Evolutionary conservation across 1,140 invertebrate genomes (phyloP).

Genomic region (Ceratoteleas bidentatus): DNA sequence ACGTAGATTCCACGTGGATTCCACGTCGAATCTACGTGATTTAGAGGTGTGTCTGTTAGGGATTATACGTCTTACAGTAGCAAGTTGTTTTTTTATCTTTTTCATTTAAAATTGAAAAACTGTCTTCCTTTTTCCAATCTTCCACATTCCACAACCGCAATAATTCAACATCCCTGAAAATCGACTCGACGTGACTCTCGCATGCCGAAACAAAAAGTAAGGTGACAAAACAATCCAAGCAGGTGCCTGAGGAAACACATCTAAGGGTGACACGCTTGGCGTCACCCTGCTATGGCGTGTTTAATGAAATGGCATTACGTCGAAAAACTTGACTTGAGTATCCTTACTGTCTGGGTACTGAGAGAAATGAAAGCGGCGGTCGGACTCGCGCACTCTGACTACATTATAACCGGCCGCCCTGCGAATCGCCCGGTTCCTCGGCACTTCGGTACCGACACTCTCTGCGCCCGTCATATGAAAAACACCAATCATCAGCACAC

Average conservation of each 20-base stretch:
- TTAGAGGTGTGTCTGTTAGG: no score
- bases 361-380: slow-evolving; percentile 80
- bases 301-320: slow-evolving; percentile 38
- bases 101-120: no score
- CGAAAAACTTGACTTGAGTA: slow-evolving; percentile 63
- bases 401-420: slow-evolving; percentile 80
- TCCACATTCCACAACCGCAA: no score
- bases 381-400: slow-evolving; percentile 79
- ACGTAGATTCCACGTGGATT: no score
- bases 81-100: no score
- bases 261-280: slow-evolving; percentile 52
- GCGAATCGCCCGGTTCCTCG: slow-evolving; percentile 76
- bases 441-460: slow-evolving; percentile 69
- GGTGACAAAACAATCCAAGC: slow-evolving; percentile 66
- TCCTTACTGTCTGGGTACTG: slow-evolving; percentile 80
- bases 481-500: slow-evolving; percentile 49
- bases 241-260: slow-evolving; percentile 61
- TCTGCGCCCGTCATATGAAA: slow-evolving; percentile 70
- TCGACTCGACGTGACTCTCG: slow-evolving; percentile 26
- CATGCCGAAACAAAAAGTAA: slow-evolving; percentile 39
- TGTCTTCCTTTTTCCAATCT: no score
- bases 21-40: no score
- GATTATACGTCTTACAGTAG: no score
- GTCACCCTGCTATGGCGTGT: slow-evolving; percentile 59
- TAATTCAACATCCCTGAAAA: not conserved